Evolutionary conservation across 2,888 invertebrate genomes (phyloP), one percentile per base, ranked within the genome.

Genomic region (Timandra comae): DNA sequence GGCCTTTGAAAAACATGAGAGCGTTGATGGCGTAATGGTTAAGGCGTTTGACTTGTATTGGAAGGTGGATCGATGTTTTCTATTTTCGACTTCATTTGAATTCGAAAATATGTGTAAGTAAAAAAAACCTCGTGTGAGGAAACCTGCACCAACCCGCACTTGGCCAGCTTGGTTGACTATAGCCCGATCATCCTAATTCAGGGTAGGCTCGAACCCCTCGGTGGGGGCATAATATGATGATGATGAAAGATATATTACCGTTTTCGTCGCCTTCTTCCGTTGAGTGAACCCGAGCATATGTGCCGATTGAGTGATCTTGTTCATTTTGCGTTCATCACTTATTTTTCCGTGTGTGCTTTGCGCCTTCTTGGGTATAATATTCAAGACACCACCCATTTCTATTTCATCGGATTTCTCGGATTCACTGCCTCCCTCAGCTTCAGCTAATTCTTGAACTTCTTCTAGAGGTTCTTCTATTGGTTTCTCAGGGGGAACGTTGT

Each of bases 241-340:
- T 62, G n/a, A n/a, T n/a, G n/a, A n/a, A n/a, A n/a, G n/a, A n/a
- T n/a, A n/a, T n/a, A n/a, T n/a, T n/a, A n/a, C n/a, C n/a, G n/a
- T n/a, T n/a, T 27, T 67, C 67, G n/a, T 45, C 37, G 26, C 33
- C 41, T 7, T 62, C 52, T 33, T 52, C 34, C 19, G 56, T 46
- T 41, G 63, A 66, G 41, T 63, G 66, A 24, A 72, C 64, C 79
- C 70, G 7, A 82, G 51, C 43, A 81, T 35, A 44, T 84, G 84
- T 3, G 82, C 82, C 0, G 82, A 84, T 38, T 80, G 75, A 0
- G 84, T 84, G 3, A 43, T 66, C 56, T 84, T 82, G 31, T 72
- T 74, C 34, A 57, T 51, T 29, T 63, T 69, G 13, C 49, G 47
- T 29, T 47, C 60, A 2, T 72, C 67, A 0, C 35, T 25, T 8